Base-by-base conservation (phyloP, 2,113 vertebrate genomes). In the western clawed frog (Xenopus tropicalis) region DNA sequence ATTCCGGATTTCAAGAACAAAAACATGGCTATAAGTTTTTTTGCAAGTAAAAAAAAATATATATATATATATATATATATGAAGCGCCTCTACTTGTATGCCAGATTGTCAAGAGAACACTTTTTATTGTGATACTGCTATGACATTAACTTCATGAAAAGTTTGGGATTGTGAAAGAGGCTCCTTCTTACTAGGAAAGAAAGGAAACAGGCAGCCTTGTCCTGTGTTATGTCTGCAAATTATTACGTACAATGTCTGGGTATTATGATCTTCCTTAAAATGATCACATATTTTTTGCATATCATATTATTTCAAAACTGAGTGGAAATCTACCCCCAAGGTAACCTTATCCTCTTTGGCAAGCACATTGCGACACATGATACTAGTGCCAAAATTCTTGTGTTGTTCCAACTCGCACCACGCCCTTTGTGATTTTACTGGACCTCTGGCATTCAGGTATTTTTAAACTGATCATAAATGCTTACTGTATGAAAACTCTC, bases 331-430 rank as follows among this genome's bases (percentile, higher is more conserved):
- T 37, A 67, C 71, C 22, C 59, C 64, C 52, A 59, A 22, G 52
- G 71, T 59, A 67, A 74, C 66, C 19, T 22, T 25, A 74, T 67
- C 61, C 63, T 67, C 17, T 61, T 64, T 74, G 71, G 71, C 52
- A 67, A 74, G 61, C 17, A 66, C 52, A 66, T 61, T 25, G 20
- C 25, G 66, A 19, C 52, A 66, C 13, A 17, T 14, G 57, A 22
- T 67, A 16, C 52, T 20, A 24, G 42, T 44, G 71, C 71, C 71
- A 74, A 74, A 23, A 74, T 66, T 74, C 71, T 74, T 59, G 29
- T 57, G 52, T 46, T 73, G 16, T 48, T 73, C 23, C 9, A 57
- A 74, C 17, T 61, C 63, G 51, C 51, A 67, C 63, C 71, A 74
- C 64, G 48, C 63, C 71, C 71, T 67, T 59, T 74, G 22, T 59